phyloP scores from a whole-genome alignment of 2,888 invertebrate genomes.

The Amitus sp. region DNA sequence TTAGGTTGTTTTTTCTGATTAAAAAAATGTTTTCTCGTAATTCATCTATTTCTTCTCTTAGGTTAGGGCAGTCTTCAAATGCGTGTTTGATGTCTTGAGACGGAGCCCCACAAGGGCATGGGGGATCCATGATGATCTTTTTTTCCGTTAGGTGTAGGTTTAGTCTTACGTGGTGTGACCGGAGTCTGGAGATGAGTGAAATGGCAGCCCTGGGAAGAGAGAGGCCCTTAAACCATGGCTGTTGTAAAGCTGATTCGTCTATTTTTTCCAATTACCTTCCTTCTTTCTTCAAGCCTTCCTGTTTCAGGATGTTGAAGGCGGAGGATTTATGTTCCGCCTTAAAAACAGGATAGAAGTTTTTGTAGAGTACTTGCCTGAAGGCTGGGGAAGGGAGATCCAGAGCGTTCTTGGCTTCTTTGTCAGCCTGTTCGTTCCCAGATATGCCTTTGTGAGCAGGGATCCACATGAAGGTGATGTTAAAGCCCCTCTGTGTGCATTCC shows the following conservation, averaged over 20 bases:
- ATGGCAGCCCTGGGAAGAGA: background rate
- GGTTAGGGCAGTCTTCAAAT: background rate
- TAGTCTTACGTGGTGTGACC: background rate
- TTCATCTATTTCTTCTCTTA: no score
- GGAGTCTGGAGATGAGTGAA: background rate
- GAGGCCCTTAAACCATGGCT: no score
- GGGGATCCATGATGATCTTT: background rate
- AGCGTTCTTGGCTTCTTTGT: no score
- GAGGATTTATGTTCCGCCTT: background rate
- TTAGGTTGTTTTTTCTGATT: no score
- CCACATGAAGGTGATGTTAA: no score
- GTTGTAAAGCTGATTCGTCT: no score
- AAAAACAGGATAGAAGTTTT: background rate
- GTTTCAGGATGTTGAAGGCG: no score
- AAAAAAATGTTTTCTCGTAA: no score
- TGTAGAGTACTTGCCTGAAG: background rate
- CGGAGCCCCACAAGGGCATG: background rate
- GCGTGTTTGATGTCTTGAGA: background rate
- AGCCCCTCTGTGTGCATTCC: no score
- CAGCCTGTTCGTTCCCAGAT: background rate
- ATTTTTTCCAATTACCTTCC: background rate
- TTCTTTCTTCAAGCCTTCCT: background rate
- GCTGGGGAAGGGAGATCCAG: no score
- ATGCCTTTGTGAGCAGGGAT: background rate
- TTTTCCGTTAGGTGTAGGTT: background rate